Percentiles rank a stretch among this genome's conserved stretches.
phyloP scores from a whole-genome alignment of 2,113 vertebrate genomes.

The Cyphomyrus discorhynchus region DNA sequence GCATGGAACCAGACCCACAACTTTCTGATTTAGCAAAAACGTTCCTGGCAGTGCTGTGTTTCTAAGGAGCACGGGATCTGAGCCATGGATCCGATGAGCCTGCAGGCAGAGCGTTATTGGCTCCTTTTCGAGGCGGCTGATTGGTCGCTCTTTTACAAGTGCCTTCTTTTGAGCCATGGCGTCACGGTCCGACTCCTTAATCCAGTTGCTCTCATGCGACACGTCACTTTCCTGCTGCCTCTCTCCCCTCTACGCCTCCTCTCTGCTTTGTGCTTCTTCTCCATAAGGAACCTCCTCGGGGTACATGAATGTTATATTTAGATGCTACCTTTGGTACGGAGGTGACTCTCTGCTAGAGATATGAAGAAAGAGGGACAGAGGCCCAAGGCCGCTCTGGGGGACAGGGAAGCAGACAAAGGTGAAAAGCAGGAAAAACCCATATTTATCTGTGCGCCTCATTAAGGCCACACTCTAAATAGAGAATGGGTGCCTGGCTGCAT shows the following conservation, averaged over 20 bases:
- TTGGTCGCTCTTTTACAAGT: neutral
- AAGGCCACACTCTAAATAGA: neutral
- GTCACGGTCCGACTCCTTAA: neutral
- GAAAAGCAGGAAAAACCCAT: neutral
- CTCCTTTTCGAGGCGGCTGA: neutral
- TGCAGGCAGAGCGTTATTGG: neutral
- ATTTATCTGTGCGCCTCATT: neutral
- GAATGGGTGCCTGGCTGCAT: neutral
- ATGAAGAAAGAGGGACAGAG: neutral
- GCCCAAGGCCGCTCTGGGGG: neutral
- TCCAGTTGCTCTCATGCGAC: neutral
- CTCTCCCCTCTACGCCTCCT: neutral
- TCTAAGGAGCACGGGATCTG: neutral
- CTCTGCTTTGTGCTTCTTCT: neutral
- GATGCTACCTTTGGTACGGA: neutral
- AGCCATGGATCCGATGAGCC: neutral
- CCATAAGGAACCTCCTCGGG: neutral
- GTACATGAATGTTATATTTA: neutral
- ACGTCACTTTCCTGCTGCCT: neutral
- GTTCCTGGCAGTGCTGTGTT: neutral
- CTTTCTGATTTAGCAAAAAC: neutral
- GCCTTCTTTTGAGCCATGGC: neutral
- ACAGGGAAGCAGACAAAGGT: neutral
- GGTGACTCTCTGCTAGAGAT: neutral
- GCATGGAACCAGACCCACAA: neutral